Percentiles rank a stretch among this genome's conserved stretches.
Evolutionary conservation across 2,113 vertebrate species (phyloP).

Genomic region (Mixornis gularis): DNA sequence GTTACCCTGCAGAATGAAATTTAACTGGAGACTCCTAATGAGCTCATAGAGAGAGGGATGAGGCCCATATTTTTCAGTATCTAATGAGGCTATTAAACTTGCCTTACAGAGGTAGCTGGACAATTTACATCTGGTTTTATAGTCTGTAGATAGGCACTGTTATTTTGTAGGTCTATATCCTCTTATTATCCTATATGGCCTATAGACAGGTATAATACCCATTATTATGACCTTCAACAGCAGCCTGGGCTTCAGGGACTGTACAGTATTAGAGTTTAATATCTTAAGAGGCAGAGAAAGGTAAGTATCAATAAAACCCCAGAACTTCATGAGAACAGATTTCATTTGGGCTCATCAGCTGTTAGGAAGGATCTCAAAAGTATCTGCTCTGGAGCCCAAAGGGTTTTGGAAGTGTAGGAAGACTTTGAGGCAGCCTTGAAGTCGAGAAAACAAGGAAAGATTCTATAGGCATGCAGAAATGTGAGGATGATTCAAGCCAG

Average conservation of each 20-base stretch:
- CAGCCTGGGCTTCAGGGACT: not conserved
- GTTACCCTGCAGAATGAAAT: not conserved
- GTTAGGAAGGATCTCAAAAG: not conserved
- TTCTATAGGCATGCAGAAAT: not conserved
- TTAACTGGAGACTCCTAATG: not conserved
- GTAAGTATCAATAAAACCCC: not conserved
- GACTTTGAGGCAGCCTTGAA: not conserved
- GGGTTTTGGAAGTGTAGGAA: not conserved
- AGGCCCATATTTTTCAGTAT: not conserved
- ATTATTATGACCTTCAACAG: not conserved
- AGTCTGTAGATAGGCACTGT: not conserved
- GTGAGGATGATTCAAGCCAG: rapidly evolving
- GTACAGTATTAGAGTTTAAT: not conserved
- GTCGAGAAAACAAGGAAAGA: not conserved
- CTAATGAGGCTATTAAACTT: not conserved
- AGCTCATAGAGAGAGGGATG: not conserved
- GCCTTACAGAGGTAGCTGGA: not conserved
- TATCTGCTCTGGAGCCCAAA: not conserved
- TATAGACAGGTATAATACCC: not conserved
- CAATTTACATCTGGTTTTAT: not conserved
- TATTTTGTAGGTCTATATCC: not conserved
- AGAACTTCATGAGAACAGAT: not conserved
- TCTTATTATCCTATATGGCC: not conserved
- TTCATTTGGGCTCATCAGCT: not conserved
- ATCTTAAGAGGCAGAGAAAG: not conserved